Conservation (phyloP, 2,888 invertebrate species). For the Ceraclea dissimilis region DNA sequence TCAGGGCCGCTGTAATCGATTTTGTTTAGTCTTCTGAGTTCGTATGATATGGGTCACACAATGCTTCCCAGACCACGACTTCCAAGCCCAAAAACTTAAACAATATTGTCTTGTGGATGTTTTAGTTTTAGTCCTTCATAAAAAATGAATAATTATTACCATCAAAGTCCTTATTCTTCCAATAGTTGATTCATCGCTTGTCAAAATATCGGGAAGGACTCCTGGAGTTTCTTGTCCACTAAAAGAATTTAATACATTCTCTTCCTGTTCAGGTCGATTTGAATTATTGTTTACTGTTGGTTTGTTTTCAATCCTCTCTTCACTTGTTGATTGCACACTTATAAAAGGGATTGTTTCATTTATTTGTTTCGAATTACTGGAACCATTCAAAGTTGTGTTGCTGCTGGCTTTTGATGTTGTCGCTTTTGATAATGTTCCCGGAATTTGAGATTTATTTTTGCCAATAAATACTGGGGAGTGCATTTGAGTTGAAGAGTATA, state of each 20-base stretch:
- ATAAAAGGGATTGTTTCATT: background rate
- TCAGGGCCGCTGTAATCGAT: no score
- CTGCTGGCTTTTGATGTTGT: background rate
- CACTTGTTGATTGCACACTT: background rate
- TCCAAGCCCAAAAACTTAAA: no score
- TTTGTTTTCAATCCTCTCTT: background rate
- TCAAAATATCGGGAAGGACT: background rate
- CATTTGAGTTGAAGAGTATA: background rate
- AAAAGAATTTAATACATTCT: background rate
- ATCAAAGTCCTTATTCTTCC: background rate
- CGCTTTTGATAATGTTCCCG: no score
- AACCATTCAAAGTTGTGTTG: background rate
- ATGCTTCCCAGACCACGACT: no score
- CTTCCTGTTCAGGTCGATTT: background rate
- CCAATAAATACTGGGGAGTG: background rate
- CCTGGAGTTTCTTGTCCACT: background rate
- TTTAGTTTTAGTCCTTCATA: background rate
- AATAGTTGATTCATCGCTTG: background rate
- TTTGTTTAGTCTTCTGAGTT: no score
- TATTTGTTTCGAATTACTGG: no score
- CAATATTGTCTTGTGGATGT: no score
- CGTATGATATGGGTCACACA: no score
- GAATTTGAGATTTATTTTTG: background rate
- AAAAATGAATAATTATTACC: background rate
- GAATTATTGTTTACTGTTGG: background rate